Evolutionary conservation across 53 echinoderm and acorn worm genomes (phyloP).

Genomic region (Pentamera pediparva): DNA sequence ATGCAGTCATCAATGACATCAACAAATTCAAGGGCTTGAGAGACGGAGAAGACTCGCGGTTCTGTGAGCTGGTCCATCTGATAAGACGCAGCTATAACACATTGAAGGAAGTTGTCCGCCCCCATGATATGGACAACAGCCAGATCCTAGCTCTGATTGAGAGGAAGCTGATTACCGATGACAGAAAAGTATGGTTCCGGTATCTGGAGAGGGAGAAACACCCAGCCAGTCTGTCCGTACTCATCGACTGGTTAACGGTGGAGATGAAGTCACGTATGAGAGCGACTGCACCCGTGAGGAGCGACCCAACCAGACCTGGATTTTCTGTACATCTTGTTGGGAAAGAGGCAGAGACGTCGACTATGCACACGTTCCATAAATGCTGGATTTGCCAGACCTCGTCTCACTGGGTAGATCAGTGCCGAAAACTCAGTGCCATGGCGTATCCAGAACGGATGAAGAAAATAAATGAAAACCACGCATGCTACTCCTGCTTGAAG

Average conservation of each 20-base stretch:
- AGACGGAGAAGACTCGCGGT: slow-evolving; percentile 48
- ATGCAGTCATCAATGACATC: slow-evolving; percentile 49
- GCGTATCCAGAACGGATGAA: slow-evolving; percentile 35
- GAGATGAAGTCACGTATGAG: slow-evolving; percentile 52
- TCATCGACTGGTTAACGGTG: slow-evolving; percentile 38
- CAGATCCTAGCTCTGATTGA: slow-evolving; percentile 44
- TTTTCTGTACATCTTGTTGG: neutral
- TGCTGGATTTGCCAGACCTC: slow-evolving; percentile 57
- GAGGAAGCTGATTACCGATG: slow-evolving; percentile 31
- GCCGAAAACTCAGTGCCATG: slow-evolving; percentile 32
- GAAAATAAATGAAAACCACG: slow-evolving; percentile 46
- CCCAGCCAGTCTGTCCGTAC: neutral
- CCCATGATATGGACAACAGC: slow-evolving; percentile 45
- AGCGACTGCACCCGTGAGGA: slow-evolving; percentile 47
- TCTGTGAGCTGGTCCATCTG: slow-evolving; percentile 59
- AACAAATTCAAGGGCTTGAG: slow-evolving; percentile 36
- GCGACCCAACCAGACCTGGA: neutral
- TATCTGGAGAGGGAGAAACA: neutral
- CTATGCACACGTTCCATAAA: slow-evolving; percentile 7
- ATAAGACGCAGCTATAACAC: slow-evolving; percentile 48
- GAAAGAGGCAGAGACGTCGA: neutral
- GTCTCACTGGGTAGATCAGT: slow-evolving; percentile 61
- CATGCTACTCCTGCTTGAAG: slow-evolving; percentile 69
- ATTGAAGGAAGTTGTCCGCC: slow-evolving; percentile 36
- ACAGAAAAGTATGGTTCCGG: slow-evolving; percentile 39